Conservation (phyloP, 2,113 vertebrate species). For the Chroicocephalus ridibundus region DNA sequence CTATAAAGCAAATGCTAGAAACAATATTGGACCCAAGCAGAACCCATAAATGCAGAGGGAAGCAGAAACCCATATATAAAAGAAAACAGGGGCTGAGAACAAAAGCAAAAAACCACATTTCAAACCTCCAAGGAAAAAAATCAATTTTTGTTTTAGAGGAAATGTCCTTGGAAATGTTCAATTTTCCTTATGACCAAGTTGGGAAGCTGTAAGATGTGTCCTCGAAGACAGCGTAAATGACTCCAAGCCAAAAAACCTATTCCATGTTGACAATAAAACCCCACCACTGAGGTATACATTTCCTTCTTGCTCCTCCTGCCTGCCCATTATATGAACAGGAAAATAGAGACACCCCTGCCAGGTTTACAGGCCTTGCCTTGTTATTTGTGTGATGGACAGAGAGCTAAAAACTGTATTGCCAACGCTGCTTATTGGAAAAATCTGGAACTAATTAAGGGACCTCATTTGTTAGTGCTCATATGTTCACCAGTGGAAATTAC, state of each 20-base stretch:
- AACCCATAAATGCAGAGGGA: slow-evolving; percentile 21
- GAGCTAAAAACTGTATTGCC: background rate
- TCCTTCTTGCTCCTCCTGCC: background rate
- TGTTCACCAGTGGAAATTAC: background rate
- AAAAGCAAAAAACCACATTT: slow-evolving; percentile 1
- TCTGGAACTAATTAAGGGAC: slow-evolving; percentile 22
- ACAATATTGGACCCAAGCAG: slow-evolving; percentile 2
- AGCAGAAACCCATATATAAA: background rate
- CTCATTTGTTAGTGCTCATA: background rate
- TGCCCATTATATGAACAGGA: background rate
- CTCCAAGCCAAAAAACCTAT: background rate
- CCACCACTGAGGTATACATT: background rate
- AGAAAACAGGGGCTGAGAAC: background rate
- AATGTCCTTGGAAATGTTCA: background rate
- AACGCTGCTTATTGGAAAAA: slow-evolving; percentile 25
- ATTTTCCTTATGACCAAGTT: background rate
- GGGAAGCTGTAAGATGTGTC: background rate
- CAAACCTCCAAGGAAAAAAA: background rate
- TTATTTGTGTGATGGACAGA: slow-evolving; percentile 34
- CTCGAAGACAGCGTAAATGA: background rate
- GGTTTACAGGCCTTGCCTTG: slow-evolving; percentile 31
- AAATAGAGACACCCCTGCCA: background rate
- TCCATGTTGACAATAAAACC: background rate
- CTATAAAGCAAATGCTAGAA: slow-evolving; percentile 31
- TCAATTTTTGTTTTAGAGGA: background rate